Conservation (phyloP, 2,797 vertebrate genomes). For the Sebastolobus alascanus region DNA sequence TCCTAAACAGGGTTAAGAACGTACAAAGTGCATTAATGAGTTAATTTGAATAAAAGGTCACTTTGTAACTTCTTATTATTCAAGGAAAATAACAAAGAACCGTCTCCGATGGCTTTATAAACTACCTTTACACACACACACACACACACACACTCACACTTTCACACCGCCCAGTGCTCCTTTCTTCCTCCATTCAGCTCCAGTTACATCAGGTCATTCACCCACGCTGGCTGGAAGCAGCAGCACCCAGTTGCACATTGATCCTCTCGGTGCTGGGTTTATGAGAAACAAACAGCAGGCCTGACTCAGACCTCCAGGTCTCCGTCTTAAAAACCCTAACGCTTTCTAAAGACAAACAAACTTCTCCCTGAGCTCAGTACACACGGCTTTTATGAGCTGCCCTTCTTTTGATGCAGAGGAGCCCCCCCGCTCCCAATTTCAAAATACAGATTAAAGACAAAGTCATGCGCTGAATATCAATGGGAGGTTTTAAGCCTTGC, state of each 20-base stretch:
- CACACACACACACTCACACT: background rate
- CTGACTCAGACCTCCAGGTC: conserved; percentile 51
- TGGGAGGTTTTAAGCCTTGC: conserved; percentile 60
- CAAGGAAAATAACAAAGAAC: background rate
- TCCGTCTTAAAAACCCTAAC: conserved; percentile 33
- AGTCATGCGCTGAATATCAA: conserved; percentile 75
- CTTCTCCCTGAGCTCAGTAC: conserved; percentile 53
- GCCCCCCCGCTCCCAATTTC: conserved; percentile 38
- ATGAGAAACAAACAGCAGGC: conserved; percentile 54
- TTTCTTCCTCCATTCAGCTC: conserved; percentile 25
- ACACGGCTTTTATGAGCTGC: conserved; percentile 54
- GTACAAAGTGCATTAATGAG: background rate
- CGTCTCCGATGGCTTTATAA: conserved; percentile 25
- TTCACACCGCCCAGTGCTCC: background rate
- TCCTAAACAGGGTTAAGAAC: background rate
- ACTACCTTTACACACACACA: conserved; percentile 17
- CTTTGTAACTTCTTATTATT: background rate
- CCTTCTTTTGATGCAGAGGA: conserved; percentile 39
- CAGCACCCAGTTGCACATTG: conserved; percentile 22
- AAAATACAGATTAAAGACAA: conserved; percentile 76
- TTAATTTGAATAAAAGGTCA: conserved; percentile 16
- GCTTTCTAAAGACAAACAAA: conserved; percentile 62
- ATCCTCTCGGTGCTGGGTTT: conserved; percentile 9
- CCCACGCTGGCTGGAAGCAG: conserved; percentile 35
- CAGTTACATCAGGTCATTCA: conserved; percentile 55